These are phyloP conservation scores for Drosophila nr. fundita DNA, from an alignment of 2,888 invertebrate species.

Conservation along the genomic window DNA sequence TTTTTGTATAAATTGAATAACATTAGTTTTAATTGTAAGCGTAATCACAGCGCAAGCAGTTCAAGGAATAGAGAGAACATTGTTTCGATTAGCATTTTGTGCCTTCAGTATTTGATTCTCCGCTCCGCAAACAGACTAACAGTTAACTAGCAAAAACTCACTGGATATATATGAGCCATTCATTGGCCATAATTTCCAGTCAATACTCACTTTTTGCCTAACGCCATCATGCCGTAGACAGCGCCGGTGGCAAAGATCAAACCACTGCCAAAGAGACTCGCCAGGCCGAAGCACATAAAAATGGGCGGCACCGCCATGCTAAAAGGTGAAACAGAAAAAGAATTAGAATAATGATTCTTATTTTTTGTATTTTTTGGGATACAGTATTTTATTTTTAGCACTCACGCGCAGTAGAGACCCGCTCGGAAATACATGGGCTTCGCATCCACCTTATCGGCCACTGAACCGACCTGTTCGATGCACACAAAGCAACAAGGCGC, in stretches of 20 bases:
- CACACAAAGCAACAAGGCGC: constrained; percentile 99
- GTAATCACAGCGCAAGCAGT: constrained; percentile 71
- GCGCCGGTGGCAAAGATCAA: constrained; percentile 95
- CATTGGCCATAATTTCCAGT: constrained; percentile 1
- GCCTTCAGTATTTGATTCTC: constrained; percentile 35
- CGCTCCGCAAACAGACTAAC: constrained; percentile 24
- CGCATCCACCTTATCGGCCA: constrained; percentile 93
- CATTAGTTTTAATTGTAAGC: constrained; percentile 54
- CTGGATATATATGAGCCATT: constrained; percentile 6
- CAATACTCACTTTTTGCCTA: constrained; percentile 95
- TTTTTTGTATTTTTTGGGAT: not conserved
- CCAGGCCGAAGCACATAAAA: constrained; percentile 90
- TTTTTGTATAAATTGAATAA: constrained; percentile 20
- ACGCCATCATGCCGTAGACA: constrained; percentile 96
- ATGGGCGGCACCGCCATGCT: constrained; percentile 93
- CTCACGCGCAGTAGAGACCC: constrained; percentile 93
- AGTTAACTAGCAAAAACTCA: constrained; percentile 38
- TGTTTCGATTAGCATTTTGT: constrained; percentile 66
- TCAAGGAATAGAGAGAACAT: constrained; percentile 73
- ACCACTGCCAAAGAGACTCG: constrained; percentile 94
- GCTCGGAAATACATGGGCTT: constrained; percentile 96
- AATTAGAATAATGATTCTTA: constrained; percentile 3
- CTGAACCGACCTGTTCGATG: constrained; percentile 95
- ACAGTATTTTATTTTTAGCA: constrained; percentile 62
- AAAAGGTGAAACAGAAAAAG: constrained; percentile 48